These are phyloP conservation scores for Zelostemma sp. DNA, from an alignment of 1,140 invertebrate genomes.

Conservation along the genomic window DNA sequence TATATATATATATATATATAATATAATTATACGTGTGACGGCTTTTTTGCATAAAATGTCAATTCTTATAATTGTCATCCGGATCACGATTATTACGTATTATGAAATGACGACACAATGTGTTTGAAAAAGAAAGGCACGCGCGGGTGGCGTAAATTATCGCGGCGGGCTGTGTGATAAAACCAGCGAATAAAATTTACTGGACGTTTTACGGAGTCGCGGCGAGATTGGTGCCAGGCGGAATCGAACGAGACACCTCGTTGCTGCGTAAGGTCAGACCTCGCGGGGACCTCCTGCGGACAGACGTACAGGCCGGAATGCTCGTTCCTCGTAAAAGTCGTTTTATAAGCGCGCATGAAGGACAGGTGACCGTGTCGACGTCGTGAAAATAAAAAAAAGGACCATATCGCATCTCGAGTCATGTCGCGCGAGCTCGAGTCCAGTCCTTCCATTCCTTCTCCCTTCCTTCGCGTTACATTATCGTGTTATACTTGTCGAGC, in stretches of 20 bases:
- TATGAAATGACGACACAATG: no score
- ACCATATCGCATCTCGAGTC: not conserved
- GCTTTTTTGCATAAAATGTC: no score
- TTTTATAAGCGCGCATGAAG: slow-evolving; percentile 58
- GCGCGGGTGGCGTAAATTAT: slow-evolving; percentile 65
- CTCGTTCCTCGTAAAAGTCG: slow-evolving; percentile 66
- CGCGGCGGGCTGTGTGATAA: slow-evolving; percentile 49
- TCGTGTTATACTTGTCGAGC: no score
- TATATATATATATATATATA: no score
- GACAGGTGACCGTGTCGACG: slow-evolving; percentile 63
- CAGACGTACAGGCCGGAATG: slow-evolving; percentile 43
- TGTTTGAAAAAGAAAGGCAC: no score
- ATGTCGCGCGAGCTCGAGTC: not conserved
- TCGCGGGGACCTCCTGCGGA: slow-evolving; percentile 65
- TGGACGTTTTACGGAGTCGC: slow-evolving; percentile 64
- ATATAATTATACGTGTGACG: no score
- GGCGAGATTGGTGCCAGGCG: slow-evolving; percentile 61
- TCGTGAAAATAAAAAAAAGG: slow-evolving; percentile 38
- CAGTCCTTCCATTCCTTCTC: no score
- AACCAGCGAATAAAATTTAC: slow-evolving; percentile 66
- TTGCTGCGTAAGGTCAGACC: slow-evolving; percentile 56
- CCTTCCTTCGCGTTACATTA: no score
- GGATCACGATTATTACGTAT: no score
- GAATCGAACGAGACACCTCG: slow-evolving; percentile 65
- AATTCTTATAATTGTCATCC: no score